Evolutionary conservation across 2,797 vertebrate genomes (phyloP), one percentile per base, ranked within the genome.

Genomic region (Allobates femoralis): DNA sequence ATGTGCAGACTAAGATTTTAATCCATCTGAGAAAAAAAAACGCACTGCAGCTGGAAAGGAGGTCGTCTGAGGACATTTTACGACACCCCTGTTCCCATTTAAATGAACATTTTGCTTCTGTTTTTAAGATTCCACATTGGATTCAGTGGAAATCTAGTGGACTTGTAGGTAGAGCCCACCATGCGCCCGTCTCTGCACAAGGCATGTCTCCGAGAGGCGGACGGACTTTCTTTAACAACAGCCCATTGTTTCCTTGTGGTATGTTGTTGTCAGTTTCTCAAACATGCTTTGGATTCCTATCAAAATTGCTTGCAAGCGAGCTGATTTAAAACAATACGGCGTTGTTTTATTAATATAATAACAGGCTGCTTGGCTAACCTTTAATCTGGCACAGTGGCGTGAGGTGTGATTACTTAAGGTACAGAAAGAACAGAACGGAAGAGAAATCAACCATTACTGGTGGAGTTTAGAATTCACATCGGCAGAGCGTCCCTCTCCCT

Each of bases 271-370:
- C 92, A 91, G 92, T 93, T 93, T 91, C 91, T 93, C 92, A 94
- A 93, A 95, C 91, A 93, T 94, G 92, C 92, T 94, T 94, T 91
- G 92, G 92, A 95, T 95, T 93, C 93, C 92, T 92, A 90, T 91
- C 91, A 92, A 92, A 95, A 92, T 89, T 90, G 92, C 91, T 92
- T 91, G 91, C 83, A 90, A 94, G 92, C 90, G 92, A 93, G 92
- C 92, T 88, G 90, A 91, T 93, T 92, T 92, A 89, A 93, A 93
- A 95, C 94, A 95, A 94, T 93, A 89, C 87, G 60, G 91, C 91
- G 92, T 89, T 95, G 94, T 95, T 92, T 74, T 83, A 92, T 90
- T 90, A 88, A 91, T 89, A 91, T 81, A 93, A 94, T 93, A 90
- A 88, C 90, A 92, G 91, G 87, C 88, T 90, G 91, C 92, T 90